Evolutionary conservation across 64 coral and sea anemone genomes (phyloP).

Genomic region (Acropora yongei): DNA sequence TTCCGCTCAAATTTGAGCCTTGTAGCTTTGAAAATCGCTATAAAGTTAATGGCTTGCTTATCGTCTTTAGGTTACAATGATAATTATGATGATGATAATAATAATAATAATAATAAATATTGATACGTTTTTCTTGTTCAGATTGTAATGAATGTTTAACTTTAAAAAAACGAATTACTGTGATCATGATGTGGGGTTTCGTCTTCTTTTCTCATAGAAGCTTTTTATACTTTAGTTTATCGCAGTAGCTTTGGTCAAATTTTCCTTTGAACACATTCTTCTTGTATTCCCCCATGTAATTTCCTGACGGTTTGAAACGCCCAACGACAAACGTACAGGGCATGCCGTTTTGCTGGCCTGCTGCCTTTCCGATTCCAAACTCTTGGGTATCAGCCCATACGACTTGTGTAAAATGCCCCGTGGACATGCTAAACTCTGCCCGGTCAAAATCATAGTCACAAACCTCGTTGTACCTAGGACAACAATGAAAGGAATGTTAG

Average conservation of each 20-base stretch:
- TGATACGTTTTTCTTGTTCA: too few species aligned
- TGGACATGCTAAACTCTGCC: conserved; percentile 47
- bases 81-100: too few species aligned
- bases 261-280: conserved; percentile 47
- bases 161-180: not conserved
- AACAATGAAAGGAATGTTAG: too few species aligned
- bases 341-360: conserved; percentile 48
- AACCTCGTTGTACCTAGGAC: conserved; percentile 68
- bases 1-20: too few species aligned
- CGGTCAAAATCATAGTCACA: conserved; percentile 49
- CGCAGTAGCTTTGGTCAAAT: conserved; percentile 62
- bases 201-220: not conserved
- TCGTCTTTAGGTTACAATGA: too few species aligned
- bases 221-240: conserved; percentile 51
- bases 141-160: too few species aligned
- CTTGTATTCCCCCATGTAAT: conserved; percentile 58
- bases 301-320: conserved; percentile 50
- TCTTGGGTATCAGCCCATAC: conserved; percentile 59
- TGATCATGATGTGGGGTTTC: not conserved
- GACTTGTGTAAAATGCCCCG: conserved; percentile 53
- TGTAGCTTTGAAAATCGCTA: too few species aligned
- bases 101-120: too few species aligned
- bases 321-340: conserved; percentile 64
- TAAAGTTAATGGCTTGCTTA: too few species aligned
- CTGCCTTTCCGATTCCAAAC: conserved; percentile 67